These are phyloP conservation scores for Cygnus olor DNA, from an alignment of 2,797 vertebrate species.

Conservation along the genomic window DNA sequence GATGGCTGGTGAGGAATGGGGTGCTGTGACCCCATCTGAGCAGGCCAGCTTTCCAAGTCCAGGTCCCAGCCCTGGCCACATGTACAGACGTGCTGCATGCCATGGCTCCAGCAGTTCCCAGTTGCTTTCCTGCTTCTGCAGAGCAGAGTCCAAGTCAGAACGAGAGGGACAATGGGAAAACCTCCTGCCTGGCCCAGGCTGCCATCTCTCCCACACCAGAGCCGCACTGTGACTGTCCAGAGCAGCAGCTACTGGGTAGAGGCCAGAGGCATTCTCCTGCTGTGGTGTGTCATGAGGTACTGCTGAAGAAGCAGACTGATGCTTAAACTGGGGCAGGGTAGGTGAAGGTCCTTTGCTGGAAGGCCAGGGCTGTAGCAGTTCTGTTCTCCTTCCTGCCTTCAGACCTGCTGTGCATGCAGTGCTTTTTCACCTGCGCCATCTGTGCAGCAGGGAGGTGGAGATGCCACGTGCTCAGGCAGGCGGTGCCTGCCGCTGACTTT, in stretches of 20 bases:
- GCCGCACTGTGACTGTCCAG: rapidly evolving
- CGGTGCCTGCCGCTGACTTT: background rate
- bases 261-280: background rate
- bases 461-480: rapidly evolving
- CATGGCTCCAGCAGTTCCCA: background rate
- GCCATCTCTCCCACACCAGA: background rate
- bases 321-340: too few relatives aligned
- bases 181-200: background rate
- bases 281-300: rapidly evolving
- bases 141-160: background rate
- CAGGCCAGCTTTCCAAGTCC: too few relatives aligned
- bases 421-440: background rate
- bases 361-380: background rate
- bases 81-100: background rate
- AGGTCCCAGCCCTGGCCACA: background rate
- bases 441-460: background rate
- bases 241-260: background rate
- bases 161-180: background rate
- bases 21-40: background rate
- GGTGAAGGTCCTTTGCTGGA: background rate
- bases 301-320: background rate
- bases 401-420: background rate
- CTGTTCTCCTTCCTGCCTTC: background rate
- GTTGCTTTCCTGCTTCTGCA: background rate
- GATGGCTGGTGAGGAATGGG: too few relatives aligned